Percentiles rank a stretch among this genome's conserved stretches.
These are phyloP conservation scores for Pipistrellus pygmaeus DNA, from an alignment of 2,797 vertebrate species.

Conservation along the genomic window DNA sequence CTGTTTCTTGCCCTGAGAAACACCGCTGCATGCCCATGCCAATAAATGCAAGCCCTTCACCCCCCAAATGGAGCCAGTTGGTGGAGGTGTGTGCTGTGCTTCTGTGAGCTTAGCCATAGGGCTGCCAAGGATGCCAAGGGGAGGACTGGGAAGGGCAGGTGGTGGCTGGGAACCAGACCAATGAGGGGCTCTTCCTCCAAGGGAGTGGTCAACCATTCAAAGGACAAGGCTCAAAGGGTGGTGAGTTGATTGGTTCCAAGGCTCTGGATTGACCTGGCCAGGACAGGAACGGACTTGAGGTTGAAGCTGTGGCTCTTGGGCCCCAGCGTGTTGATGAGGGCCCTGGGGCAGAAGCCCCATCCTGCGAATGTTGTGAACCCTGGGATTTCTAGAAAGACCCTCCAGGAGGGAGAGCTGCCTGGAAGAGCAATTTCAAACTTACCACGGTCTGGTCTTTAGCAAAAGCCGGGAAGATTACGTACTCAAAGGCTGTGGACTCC, in stretches of 20 bases:
- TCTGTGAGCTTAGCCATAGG: background rate
- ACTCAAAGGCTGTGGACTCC: background rate
- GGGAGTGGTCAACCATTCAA: background rate
- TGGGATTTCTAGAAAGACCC: background rate
- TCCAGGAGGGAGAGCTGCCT: background rate
- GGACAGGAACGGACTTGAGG: background rate
- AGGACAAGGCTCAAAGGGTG: background rate
- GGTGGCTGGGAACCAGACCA: background rate
- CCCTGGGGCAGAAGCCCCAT: background rate
- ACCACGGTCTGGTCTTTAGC: background rate
- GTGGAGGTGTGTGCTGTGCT: background rate
- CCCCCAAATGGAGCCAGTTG: background rate
- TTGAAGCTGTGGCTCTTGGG: background rate
- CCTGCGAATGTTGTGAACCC: background rate
- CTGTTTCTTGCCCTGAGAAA: background rate
- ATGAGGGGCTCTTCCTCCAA: background rate
- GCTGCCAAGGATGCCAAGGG: background rate
- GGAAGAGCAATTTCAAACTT: slow-evolving; percentile 22
- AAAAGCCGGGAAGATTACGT: background rate
- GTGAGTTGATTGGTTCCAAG: background rate
- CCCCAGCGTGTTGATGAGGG: background rate
- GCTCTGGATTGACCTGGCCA: background rate
- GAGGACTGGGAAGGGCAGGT: background rate
- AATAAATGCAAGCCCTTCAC: background rate
- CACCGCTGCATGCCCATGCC: accelerated